These are phyloP conservation scores for Lottia scabra DNA, from an alignment of 2,888 invertebrate species.

Conservation along the genomic window DNA sequence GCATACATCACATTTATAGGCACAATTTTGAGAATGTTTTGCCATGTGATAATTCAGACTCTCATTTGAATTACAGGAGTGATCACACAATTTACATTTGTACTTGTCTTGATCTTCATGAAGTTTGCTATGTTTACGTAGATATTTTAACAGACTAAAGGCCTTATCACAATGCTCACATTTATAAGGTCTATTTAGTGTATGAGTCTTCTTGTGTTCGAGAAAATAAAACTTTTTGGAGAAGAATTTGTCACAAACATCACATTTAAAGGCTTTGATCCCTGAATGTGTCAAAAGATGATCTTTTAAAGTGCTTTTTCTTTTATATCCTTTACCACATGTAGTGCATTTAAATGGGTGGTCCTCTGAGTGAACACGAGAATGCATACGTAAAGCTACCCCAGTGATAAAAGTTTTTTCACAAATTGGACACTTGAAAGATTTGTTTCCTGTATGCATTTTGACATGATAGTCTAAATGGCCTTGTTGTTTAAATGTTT, in stretches of 20 bases:
- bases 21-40: background rate
- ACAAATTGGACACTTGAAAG: background rate
- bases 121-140: background rate
- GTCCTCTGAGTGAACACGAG: background rate
- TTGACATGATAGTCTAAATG: background rate
- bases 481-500: background rate
- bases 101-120: background rate
- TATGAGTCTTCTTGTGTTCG: background rate
- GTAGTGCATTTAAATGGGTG: background rate
- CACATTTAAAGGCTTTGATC: background rate
- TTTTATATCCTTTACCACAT: background rate
- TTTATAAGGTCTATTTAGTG: background rate
- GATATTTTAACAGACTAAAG: background rate
- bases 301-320: background rate
- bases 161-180: background rate
- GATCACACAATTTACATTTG: background rate
- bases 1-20: background rate
- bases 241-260: background rate
- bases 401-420: background rate
- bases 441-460: background rate
- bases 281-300: background rate
- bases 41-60: background rate
- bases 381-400: background rate
- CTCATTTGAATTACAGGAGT: background rate
- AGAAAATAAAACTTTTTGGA: background rate